A percentile compares a stretch with the other conserved stretches of the same genome.
phyloP scores from a whole-genome alignment of 2,113 vertebrate genomes.

The Xenopus laevis region DNA sequence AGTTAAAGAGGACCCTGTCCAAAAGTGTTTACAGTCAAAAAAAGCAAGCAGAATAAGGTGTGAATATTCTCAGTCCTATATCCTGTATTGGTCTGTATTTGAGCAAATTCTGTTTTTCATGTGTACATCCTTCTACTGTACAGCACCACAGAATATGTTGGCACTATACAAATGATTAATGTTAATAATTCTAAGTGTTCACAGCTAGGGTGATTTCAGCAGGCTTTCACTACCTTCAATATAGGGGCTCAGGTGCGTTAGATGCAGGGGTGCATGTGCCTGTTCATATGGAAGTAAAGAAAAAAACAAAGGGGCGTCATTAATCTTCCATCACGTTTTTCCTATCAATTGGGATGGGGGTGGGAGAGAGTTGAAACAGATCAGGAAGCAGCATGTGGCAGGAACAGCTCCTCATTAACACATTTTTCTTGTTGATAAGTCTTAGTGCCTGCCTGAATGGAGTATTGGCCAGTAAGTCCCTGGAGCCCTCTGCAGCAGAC shows the following conservation, averaged over 20 bases:
- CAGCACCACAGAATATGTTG: too few relatives aligned
- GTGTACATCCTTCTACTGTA: too few relatives aligned
- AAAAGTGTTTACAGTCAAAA: too few relatives aligned
- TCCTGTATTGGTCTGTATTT: too few relatives aligned
- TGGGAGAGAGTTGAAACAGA: constrained; percentile 21
- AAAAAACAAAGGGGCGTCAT: constrained; percentile 13
- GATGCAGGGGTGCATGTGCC: constrained; percentile 6
- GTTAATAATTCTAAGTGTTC: too few relatives aligned
- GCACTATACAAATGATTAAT: too few relatives aligned
- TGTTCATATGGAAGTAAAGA: constrained; percentile 27
- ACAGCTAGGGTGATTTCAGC: too few relatives aligned
- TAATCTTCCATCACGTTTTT: constrained; percentile 19
- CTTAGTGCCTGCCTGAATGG: constrained; percentile 32
- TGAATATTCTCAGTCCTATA: too few relatives aligned
- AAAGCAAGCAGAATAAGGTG: too few relatives aligned
- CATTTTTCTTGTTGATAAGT: constrained; percentile 46
- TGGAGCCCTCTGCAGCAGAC: constrained; percentile 35
- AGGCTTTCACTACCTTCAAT: constrained; percentile 7
- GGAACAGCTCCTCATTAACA: constrained; percentile 42
- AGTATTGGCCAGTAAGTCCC: constrained; percentile 36
- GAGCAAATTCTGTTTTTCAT: too few relatives aligned
- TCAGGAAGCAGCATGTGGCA: constrained; percentile 43
- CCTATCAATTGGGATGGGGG: constrained; percentile 14
- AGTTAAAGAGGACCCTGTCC: too few relatives aligned
- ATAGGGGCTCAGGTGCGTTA: constrained; percentile 27